phyloP scores from a whole-genome alignment of 2,888 invertebrate genomes.

The Ischnura elegans region DNA sequence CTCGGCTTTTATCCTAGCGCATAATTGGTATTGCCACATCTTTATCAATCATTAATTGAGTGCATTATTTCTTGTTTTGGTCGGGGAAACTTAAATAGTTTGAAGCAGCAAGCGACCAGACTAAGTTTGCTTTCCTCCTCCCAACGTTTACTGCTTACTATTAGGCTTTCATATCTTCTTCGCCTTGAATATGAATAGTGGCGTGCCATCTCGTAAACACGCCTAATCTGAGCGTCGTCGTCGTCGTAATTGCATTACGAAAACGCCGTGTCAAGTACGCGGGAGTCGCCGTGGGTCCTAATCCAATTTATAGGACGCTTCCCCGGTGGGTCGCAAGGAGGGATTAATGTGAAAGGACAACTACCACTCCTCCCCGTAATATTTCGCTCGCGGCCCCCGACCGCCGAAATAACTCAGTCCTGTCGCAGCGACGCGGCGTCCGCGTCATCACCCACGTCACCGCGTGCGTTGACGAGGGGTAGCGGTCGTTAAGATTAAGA shows the following conservation, averaged over 20 bases:
- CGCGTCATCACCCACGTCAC: not conserved
- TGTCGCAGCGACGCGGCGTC: not conserved
- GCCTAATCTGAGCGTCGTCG: not conserved
- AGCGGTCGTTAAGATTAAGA: not conserved
- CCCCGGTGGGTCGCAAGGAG: not conserved
- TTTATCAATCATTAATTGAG: too few species aligned
- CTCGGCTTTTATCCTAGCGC: too few species aligned
- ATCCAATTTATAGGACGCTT: not conserved
- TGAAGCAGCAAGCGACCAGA: not conserved
- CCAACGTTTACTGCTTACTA: not conserved
- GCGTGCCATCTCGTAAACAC: not conserved
- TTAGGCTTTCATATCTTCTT: not conserved
- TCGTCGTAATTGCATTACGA: conserved; percentile 38
- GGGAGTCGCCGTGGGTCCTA: not conserved
- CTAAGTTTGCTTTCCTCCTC: not conserved
- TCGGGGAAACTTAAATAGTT: not conserved
- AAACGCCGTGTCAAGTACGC: conserved; percentile 1
- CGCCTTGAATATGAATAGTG: not conserved
- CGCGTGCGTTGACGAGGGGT: not conserved
- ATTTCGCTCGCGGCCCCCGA: not conserved
- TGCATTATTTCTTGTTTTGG: not conserved
- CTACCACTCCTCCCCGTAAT: not conserved
- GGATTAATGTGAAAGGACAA: not conserved
- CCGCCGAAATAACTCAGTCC: not conserved
- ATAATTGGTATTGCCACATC: too few species aligned